These are phyloP conservation scores for Aphrophora alni DNA, from an alignment of 2,888 invertebrate genomes.

Conservation along the genomic window DNA sequence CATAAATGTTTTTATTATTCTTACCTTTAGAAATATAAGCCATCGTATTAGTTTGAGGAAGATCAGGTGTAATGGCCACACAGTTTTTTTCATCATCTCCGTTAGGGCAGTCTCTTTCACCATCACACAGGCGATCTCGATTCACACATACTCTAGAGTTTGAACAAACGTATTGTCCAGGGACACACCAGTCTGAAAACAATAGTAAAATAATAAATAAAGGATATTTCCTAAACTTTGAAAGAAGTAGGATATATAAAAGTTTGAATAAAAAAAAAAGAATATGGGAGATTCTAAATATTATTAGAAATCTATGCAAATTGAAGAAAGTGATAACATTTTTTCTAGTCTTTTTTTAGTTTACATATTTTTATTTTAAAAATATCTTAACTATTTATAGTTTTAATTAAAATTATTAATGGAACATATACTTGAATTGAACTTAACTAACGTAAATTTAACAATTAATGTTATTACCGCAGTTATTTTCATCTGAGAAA, in stretches of 20 bases:
- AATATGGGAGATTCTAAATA: not conserved
- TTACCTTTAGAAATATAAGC: constrained; percentile 69
- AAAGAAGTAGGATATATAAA: not conserved
- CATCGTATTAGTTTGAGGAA: constrained; percentile 62
- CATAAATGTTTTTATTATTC: no score
- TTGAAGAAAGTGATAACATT: no score
- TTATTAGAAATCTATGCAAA: no score
- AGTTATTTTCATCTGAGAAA: constrained; percentile 76
- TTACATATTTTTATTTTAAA: no score
- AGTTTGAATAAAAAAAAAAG: not conserved
- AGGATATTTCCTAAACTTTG: no score
- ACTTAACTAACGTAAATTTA: no score
- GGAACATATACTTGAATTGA: no score
- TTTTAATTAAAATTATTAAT: no score
- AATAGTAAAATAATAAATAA: no score
- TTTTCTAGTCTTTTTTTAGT: no score
- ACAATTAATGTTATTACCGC: constrained; percentile 63
- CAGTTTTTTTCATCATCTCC: constrained; percentile 81
- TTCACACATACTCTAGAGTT: constrained; percentile 74
- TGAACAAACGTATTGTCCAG: constrained; percentile 75
- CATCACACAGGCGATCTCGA: constrained; percentile 71
- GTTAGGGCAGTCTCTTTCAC: constrained; percentile 71
- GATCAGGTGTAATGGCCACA: constrained; percentile 59
- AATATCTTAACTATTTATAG: no score
- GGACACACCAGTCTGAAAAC: constrained; percentile 73